Base-by-base conservation (phyloP, 2,113 vertebrate species). In the Trichomycterus rosablanca region DNA sequence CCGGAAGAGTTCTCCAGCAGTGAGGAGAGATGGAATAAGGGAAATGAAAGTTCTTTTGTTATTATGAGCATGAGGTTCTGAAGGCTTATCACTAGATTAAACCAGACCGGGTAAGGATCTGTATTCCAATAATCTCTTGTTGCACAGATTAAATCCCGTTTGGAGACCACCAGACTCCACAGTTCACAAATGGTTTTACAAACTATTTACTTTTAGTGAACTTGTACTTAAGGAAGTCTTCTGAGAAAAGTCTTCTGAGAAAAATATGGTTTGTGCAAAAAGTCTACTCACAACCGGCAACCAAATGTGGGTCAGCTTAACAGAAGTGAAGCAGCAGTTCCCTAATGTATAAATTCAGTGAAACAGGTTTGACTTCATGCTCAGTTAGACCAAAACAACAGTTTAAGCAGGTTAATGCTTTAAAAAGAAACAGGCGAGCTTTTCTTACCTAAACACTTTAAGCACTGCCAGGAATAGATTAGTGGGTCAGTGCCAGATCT, bases 401-500 rank as follows among this genome's bases (percentile, higher is more conserved):
- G 37, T 14, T 50, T 30, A 51, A 14, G 16, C 48, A 62, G 48
- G 35, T 43, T 30, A 62, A 39, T 28, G 15, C 7, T n/a, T n/a
- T 8, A 42, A 42, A 19, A 43, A 6, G 5, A 42, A 18, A 15
- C 9, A 20, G 28, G 19, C n/a, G 14, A 28, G 22, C n/a, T 28
- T 42, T 43, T 62, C 15, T 18, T 16, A 22, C 5, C n/a, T 32
- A 48, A 72, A 71, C 72, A 58, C 60, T 57, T 62, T 79, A 77
- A 76, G 72, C 76, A 23, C 28, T 76, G 52, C 74, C 57, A 15
- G 48, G 74, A 81, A 83, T 76, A 84, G 76, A 82, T 84, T 81
- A n/a, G 70, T 86, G 77, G 86, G 85, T 83, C 84, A 85, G 56
- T 43, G 63, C 65, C 71, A 74, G 56, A 66, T 28, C 10, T 81